A percentile compares a stretch with the other conserved stretches of the same genome.
These are phyloP conservation scores for Coracopsis vasa DNA, from an alignment of 2,113 vertebrate genomes.

Conservation along the genomic window DNA sequence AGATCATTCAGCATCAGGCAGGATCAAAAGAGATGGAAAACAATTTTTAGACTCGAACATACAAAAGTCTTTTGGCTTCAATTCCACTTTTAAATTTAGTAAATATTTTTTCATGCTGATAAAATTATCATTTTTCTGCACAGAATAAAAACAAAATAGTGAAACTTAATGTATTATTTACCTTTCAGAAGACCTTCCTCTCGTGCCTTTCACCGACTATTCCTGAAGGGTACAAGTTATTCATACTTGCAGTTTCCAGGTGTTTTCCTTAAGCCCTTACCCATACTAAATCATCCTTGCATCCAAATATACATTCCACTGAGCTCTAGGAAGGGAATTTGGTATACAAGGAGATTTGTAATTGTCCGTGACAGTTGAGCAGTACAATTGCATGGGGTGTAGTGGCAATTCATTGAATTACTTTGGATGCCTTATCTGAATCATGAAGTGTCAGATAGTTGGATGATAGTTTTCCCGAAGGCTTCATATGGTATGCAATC, in stretches of 20 bases:
- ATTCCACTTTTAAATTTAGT: not conserved
- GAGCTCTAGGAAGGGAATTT: not conserved
- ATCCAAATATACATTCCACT: not conserved
- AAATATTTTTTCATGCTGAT: not conserved
- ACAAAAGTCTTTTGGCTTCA: not conserved
- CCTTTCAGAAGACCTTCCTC: not conserved
- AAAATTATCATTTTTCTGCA: not conserved
- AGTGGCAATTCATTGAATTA: not conserved
- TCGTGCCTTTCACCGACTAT: not conserved
- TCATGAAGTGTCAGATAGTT: not conserved
- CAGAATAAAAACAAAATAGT: not conserved
- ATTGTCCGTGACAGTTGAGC: not conserved
- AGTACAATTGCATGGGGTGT: fast-evolving
- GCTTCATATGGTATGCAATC: not conserved
- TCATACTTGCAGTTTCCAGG: not conserved
- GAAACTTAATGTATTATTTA: not conserved
- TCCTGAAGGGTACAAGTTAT: not conserved
- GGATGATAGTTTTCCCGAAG: not conserved
- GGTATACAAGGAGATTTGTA: not conserved
- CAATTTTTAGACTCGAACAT: not conserved
- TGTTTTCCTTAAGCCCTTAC: not conserved
- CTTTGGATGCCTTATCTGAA: not conserved
- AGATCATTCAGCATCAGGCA: not conserved
- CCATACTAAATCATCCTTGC: not conserved
- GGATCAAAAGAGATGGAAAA: not conserved